phyloP scores from a whole-genome alignment of 2,113 vertebrate genomes.

The Centropus bengalensis region DNA sequence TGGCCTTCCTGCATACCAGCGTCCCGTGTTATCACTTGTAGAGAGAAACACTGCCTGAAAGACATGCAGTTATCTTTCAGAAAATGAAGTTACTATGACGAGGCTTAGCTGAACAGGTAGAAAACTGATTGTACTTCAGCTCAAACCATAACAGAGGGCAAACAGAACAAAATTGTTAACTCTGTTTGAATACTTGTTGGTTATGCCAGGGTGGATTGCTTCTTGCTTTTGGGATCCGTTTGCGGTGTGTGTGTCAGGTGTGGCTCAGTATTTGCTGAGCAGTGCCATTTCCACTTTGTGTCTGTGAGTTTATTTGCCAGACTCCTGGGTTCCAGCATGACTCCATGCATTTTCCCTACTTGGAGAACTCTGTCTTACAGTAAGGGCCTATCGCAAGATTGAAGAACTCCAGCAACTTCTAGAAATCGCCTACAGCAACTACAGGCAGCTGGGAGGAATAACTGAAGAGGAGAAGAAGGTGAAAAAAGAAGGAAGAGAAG shows the following conservation, averaged over 20 bases:
- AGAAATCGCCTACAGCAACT: slow-evolving; percentile 82
- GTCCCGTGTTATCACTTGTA: too few species aligned
- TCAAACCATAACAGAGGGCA: background rate
- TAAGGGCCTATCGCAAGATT: slow-evolving; percentile 78
- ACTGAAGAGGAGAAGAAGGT: slow-evolving; percentile 74
- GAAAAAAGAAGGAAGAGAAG: slow-evolving; percentile 68
- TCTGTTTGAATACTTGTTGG: background rate
- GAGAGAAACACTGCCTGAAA: too few species aligned
- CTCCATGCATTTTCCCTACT: background rate
- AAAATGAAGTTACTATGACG: too few species aligned
- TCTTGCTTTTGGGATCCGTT: background rate
- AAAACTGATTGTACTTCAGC: too few species aligned
- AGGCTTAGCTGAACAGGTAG: too few species aligned
- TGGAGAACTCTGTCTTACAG: slow-evolving; percentile 69
- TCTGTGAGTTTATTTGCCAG: background rate
- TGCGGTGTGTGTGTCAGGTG: background rate
- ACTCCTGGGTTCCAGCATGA: background rate
- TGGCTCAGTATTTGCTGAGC: background rate
- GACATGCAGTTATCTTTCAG: too few species aligned
- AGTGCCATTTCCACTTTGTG: background rate
- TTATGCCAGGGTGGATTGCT: background rate
- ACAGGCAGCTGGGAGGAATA: slow-evolving; percentile 82
- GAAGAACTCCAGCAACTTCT: slow-evolving; percentile 73
- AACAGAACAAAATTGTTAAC: background rate
- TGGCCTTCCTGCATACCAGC: too few species aligned